Percentiles rank a stretch among this genome's conserved stretches.
These are phyloP conservation scores for Australoheros scitulus DNA, from an alignment of 2,113 vertebrate genomes.

Conservation along the genomic window DNA sequence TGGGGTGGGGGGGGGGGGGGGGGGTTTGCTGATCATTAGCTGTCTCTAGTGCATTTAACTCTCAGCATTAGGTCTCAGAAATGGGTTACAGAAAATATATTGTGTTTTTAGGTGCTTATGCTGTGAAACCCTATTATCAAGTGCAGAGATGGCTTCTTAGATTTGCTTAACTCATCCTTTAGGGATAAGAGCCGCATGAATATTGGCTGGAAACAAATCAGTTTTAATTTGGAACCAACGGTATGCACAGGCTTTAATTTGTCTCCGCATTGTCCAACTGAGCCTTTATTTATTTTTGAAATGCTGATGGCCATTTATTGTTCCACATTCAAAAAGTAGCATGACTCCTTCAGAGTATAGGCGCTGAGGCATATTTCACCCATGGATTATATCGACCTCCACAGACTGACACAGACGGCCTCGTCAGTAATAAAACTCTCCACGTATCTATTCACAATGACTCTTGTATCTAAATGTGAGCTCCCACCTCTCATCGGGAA, in stretches of 20 bases:
- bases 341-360: constrained; percentile 24
- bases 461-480: constrained; percentile 57
- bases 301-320: constrained; percentile 41
- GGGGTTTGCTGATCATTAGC: constrained; percentile 48
- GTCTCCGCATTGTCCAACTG: not conserved
- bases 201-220: constrained; percentile 41
- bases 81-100: constrained; percentile 32
- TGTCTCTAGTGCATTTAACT: constrained; percentile 63
- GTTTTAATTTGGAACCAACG: constrained; percentile 48
- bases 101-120: constrained; percentile 35
- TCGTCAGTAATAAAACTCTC: constrained; percentile 29
- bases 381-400: constrained; percentile 13
- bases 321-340: constrained; percentile 43
- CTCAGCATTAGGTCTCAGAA: constrained; percentile 38
- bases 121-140: constrained; percentile 40
- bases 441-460: constrained; percentile 31
- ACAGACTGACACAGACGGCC: constrained; percentile 11
- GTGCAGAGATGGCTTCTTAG: constrained; percentile 12
- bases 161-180: constrained; percentile 36
- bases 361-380: constrained; percentile 28
- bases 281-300: constrained; percentile 29
- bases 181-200: constrained; percentile 35
- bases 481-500: constrained; percentile 60
- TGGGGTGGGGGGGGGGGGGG: no score
- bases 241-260: constrained; percentile 43